phyloP scores from a whole-genome alignment of 1,140 invertebrate genomes.

The Brachionus asplanchnoidis region DNA sequence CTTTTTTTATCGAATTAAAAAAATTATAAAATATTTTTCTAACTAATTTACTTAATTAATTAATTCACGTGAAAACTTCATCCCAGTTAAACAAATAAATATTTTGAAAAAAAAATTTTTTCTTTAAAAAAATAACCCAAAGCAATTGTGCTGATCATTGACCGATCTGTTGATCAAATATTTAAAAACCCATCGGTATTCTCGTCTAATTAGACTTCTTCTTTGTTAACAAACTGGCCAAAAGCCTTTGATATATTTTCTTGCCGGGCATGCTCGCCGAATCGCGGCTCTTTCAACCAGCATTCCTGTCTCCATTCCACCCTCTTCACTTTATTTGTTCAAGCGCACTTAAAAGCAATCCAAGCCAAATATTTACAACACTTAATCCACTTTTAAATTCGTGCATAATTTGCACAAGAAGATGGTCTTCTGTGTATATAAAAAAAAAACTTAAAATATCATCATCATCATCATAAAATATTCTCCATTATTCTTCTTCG shows the following conservation, averaged over 20 bases:
- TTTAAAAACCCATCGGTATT: background rate
- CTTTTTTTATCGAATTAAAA: too few relatives aligned
- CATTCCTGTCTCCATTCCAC: background rate
- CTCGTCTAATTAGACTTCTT: background rate
- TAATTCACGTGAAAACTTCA: too few relatives aligned
- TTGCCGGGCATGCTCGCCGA: background rate
- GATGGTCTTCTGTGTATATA: background rate
- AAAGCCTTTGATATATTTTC: background rate
- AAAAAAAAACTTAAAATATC: background rate
- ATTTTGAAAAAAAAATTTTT: background rate
- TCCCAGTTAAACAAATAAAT: background rate
- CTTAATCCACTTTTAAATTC: background rate
- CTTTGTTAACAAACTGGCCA: background rate
- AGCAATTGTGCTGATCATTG: background rate
- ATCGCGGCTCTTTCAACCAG: background rate
- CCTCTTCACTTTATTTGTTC: background rate
- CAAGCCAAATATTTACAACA: background rate
- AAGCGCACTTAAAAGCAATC: background rate
- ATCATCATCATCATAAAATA: background rate
- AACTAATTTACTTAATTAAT: too few relatives aligned
- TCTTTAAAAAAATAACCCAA: background rate
- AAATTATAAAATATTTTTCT: too few relatives aligned
- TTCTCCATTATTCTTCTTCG: background rate
- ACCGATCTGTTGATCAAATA: background rate
- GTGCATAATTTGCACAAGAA: constrained; percentile 1